Evolutionary conservation across 2,113 vertebrate species (phyloP), one percentile per base, ranked within the genome.

Genomic region (Elanus axillaris): DNA sequence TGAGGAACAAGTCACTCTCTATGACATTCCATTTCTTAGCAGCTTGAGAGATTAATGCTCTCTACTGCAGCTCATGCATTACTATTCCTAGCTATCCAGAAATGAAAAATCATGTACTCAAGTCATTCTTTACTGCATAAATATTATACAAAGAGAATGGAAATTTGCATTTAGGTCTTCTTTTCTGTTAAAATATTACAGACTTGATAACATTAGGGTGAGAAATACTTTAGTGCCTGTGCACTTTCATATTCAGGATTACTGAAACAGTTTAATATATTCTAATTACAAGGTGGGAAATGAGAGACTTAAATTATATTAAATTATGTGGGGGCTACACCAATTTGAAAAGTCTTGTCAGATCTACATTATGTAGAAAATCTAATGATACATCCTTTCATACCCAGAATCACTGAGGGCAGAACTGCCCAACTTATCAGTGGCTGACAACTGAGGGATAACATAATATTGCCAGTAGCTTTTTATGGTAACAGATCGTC

Each of bases 61-160:
- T 88, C 64, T 93, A 92, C 91, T 97, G 87, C 20, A 83, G 93
- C 52, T 93, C 92, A 86, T 96, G 93, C 67, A 91, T 97, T 98
- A 93, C 90, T 92, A 96, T 92, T 90, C 32, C 80, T 79, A 56
- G 76, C 83, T 92, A 95, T 90, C 59, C 78, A 95, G 88, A 97
- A 94, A 97, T 97, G 97, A 98, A 98, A 98, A 98, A 98, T 96
- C 56, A 7, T 91, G 64, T 78, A 73, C 89, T 98, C 91, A 95
- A 92, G 95, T 96, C 93, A 96, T 97, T 98, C 92, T 96, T 98
- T 97, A 97, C 88, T 95, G 84, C 87, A 92, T 94, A 98, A 97
- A 98, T 96, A 79, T 98, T 98, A 96, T 82, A 97, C 88, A 96
- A 96, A 96, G 93, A 94, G 88, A 98, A 97, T 77, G 50, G 59